Base-by-base conservation (phyloP, 37 sponge, comb jelly and placozoan species). In the Crambe crambe region DNA sequence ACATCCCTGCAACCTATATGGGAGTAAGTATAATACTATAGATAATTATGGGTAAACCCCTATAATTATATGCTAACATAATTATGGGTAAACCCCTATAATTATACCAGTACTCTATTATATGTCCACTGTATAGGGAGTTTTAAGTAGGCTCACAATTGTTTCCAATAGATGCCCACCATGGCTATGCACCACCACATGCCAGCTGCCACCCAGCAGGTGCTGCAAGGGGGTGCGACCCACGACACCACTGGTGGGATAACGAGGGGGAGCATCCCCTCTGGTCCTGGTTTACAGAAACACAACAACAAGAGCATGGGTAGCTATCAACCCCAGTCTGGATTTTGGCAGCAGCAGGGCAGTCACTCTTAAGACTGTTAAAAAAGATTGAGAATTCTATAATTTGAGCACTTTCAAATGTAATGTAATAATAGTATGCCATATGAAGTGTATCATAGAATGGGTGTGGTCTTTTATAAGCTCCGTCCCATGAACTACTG, bases 101-200 rank as follows among this genome's bases (percentile, higher is more conserved):
- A n/a, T n/a, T n/a, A n/a, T n/a, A n/a, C n/a, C n/a, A n/a, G n/a
- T n/a, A n/a, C n/a, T n/a, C n/a, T n/a, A n/a, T n/a, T n/a, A n/a
- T n/a, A n/a, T n/a, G n/a, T n/a, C n/a, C n/a, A n/a, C n/a, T n/a
- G n/a, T n/a, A n/a, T n/a, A n/a, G n/a, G n/a, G n/a, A n/a, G n/a
- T n/a, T n/a, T n/a, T n/a, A 51, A 51, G 15, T 15, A 51, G 54
- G 54, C 15, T 18, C 15, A 51, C 54, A 51, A 18, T 65, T 65
- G 10, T 31, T 65, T 65, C 66, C 3, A 65, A 30, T 65, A 65
- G 66, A 31, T 65, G 66, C 66, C 66, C 66, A 65, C 66, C 35
- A 65, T 65, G 2, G 32, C 66, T 5, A 30, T 65, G 32, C 66
- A 65, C 35, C 66, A 65, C 10, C 66, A 29, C 66, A 65, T 65